Percentiles rank a stretch among this genome's conserved stretches.
Conservation (phyloP, 2,888 invertebrate genomes). For the Biston betularia region DNA sequence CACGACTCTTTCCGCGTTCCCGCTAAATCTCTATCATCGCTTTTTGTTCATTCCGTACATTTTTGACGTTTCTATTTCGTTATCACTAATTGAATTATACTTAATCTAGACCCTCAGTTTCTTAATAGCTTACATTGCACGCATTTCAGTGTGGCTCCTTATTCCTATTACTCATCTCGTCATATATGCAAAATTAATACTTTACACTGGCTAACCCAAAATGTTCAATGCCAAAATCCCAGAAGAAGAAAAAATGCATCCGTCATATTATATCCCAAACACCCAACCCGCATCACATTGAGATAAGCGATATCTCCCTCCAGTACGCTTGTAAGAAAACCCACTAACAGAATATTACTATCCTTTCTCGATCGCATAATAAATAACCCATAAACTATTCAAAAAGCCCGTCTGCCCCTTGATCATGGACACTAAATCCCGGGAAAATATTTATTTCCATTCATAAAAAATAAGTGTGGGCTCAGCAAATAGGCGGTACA, state of each 20-base stretch:
- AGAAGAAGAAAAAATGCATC: not conserved
- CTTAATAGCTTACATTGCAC: no score
- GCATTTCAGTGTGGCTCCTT: no score
- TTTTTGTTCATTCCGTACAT: no score
- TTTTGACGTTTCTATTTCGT: no score
- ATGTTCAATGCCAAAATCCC: no score
- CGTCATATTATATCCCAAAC: not conserved
- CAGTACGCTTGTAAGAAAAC: constrained; percentile 24
- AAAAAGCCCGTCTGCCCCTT: constrained; percentile 34
- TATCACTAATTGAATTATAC: no score
- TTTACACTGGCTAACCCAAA: not conserved
- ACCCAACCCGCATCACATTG: not conserved
- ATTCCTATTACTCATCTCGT: no score
- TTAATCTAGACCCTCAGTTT: no score
- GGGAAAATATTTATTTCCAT: constrained; percentile 39
- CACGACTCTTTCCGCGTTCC: no score
- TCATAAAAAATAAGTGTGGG: constrained; percentile 42
- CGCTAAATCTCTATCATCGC: no score
- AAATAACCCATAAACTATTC: constrained; percentile 40
- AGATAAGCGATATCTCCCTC: constrained; percentile 5
- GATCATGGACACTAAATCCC: constrained; percentile 35
- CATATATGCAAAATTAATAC: not conserved
- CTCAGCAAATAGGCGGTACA: constrained; percentile 37
- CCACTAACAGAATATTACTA: constrained; percentile 24
- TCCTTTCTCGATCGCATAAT: constrained; percentile 12